phyloP scores from a whole-genome alignment of 2,113 vertebrate genomes.

The Chunga burmeisteri region DNA sequence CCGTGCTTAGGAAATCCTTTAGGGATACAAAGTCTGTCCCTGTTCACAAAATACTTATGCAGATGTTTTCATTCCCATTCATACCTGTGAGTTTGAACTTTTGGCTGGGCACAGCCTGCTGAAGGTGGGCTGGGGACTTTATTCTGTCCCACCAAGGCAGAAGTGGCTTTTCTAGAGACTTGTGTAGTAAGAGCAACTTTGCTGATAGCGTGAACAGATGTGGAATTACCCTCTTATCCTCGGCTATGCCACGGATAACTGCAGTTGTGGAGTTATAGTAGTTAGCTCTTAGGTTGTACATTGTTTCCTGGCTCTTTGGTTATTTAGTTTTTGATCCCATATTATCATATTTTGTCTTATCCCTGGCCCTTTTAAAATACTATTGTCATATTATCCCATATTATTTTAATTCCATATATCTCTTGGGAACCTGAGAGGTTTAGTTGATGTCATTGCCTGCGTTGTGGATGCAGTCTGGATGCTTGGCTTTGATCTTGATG shows the following conservation, averaged over 20 bases:
- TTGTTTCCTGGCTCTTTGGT: neutral
- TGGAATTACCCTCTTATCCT: neutral
- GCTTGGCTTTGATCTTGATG: neutral
- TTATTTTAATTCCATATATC: neutral
- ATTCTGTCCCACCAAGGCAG: neutral
- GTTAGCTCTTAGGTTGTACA: neutral
- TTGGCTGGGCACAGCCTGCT: neutral
- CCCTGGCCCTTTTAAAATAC: neutral
- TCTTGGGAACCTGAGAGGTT: neutral
- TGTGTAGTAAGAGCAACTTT: neutral
- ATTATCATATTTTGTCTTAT: neutral
- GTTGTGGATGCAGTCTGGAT: neutral
- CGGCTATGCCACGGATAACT: neutral
- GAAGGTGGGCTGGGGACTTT: neutral
- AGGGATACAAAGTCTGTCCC: neutral
- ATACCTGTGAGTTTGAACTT: neutral
- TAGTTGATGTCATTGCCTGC: neutral
- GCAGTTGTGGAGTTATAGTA: neutral
- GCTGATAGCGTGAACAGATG: neutral
- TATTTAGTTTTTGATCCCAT: neutral
- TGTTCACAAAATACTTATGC: neutral
- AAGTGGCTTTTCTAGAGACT: neutral
- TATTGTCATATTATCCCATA: neutral
- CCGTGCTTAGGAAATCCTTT: neutral
- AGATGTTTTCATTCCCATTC: neutral